Base-by-base conservation (phyloP, 2,797 vertebrate genomes). In the Brachyrhaphis roseni region DNA sequence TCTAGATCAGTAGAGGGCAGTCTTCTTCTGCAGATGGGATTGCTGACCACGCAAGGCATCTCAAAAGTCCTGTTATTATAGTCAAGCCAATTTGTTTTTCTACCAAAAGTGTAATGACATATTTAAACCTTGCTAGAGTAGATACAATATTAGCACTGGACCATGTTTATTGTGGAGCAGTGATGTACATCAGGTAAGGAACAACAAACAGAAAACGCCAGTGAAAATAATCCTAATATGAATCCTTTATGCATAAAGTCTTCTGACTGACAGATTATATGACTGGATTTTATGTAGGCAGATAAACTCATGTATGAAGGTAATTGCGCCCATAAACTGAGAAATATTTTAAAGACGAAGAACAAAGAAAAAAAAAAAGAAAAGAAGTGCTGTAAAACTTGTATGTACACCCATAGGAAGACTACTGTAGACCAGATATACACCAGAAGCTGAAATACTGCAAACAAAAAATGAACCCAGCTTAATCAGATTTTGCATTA, bases 1-100 rank as follows among this genome's bases (percentile, higher is more conserved):
- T 23, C 15, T 20, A 72, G 62, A 79, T 90, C 92, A 92, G 86
- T 64, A 86, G 94, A 84, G 88, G 90, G 90, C 90, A 89, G 89
- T 76, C 84, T 78, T 82, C 77, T 34, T 79, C 86, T 79, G 66
- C 71, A 79, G 74, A 86, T 80, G 62, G 72, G 74, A 46, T 47
- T 31, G 15, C 12, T 49, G 26, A 2, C 1, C 26, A 8, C 8
- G 5, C 34, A 39, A 4, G 13, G 62, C 62, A 20, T 39, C 31
- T 39, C 15, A 49, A 15, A n/a, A 41, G 18, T 68, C 12, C 13
- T 28, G 7, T 13, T 15, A 16, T 28, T 43, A 41, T 2, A n/a
- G 5, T 20, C 57, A 28, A 45, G 1, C 1, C 26, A 53, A 26
- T 41, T 2, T 66, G 34, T 68, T 26, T 26, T 26, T 51, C 20